Evolutionary conservation across 2,113 vertebrate genomes (phyloP).

Genomic region (Sphaerodactylus townsendi): DNA sequence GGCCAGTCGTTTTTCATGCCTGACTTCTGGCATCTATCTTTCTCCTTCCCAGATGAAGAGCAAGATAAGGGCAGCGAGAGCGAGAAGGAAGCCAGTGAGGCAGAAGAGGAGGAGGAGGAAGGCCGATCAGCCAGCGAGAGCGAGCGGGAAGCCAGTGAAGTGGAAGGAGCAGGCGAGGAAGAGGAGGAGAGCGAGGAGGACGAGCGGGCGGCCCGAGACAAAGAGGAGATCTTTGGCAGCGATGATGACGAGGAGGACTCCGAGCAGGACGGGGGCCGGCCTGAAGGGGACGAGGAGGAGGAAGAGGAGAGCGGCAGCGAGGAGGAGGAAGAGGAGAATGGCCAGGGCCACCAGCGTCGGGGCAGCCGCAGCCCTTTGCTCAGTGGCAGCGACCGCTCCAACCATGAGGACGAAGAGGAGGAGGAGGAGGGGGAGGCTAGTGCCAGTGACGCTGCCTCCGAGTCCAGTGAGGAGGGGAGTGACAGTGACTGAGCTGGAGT

Average conservation of each 20-base stretch:
- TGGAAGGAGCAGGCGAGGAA: constrained; percentile 49
- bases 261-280: neutral
- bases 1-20: too few species aligned
- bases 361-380: constrained; percentile 76
- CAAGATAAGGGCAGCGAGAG: constrained; percentile 85
- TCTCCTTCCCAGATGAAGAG: constrained; percentile 78
- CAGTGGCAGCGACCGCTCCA: constrained; percentile 86
- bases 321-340: constrained; percentile 38
- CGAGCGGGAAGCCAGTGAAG: constrained; percentile 50
- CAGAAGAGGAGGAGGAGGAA: constrained; percentile 54
- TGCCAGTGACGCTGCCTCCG: constrained; percentile 79
- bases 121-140: constrained; percentile 81
- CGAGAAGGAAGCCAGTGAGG: constrained; percentile 71
- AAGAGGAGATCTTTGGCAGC: constrained; percentile 93
- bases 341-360: constrained; percentile 35
- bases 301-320: constrained; percentile 53
- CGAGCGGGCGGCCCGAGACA: constrained; percentile 80
- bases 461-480: constrained; percentile 79
- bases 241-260: constrained; percentile 76
- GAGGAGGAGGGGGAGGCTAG: constrained; percentile 69
- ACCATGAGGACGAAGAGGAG: constrained; percentile 69
- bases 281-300: constrained; percentile 70
- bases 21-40: too few species aligned
- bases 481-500: constrained; percentile 81
- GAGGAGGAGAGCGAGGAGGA: constrained; percentile 80